phyloP scores from a whole-genome alignment of 1,140 invertebrate genomes.

The Drosophila suzukii region DNA sequence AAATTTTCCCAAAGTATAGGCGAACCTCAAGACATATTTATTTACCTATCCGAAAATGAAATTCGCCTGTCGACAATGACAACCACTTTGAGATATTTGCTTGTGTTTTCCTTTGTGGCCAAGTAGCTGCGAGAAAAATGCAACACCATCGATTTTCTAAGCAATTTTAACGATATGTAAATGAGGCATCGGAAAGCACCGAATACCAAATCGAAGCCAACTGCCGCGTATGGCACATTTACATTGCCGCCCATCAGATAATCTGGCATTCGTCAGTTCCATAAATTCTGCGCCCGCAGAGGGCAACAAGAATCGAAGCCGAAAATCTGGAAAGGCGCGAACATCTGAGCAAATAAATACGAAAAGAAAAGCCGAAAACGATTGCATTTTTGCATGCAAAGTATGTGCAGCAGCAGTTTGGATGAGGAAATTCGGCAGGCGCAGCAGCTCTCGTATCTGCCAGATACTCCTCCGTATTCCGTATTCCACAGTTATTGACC shows the following conservation, averaged over 20 bases:
- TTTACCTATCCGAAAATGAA: conserved; percentile 14
- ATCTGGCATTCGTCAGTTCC: conserved; percentile 71
- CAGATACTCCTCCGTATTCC: conserved; percentile 32
- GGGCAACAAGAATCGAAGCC: conserved; percentile 1
- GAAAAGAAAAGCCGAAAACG: conserved; percentile 5
- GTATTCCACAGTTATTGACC: conserved; percentile 60
- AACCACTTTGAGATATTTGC: conserved; percentile 21
- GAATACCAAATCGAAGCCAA: conserved; percentile 23
- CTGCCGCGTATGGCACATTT: conserved; percentile 58
- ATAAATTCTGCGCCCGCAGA: conserved; percentile 43
- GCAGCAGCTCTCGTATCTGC: conserved; percentile 23
- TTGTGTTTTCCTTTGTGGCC: conserved; percentile 23
- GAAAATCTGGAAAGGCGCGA: conserved; percentile 26
- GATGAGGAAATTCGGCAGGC: background rate
- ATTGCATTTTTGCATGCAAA: conserved; percentile 11
- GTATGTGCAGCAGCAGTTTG: conserved; percentile 38
- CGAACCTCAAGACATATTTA: conserved; percentile 14
- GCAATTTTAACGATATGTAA: conserved; percentile 64
- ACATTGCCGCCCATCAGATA: conserved; percentile 73
- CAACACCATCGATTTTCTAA: conserved; percentile 49
- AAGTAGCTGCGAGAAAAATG: conserved; percentile 40
- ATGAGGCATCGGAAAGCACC: conserved; percentile 42
- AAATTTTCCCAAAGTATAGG: background rate
- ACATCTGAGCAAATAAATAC: conserved; percentile 54
- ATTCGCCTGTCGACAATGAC: conserved; percentile 13